Percentiles rank a stretch among this genome's conserved stretches.
Conservation (phyloP, 2,797 vertebrate genomes). For the Enteromius thamalakanensis region DNA sequence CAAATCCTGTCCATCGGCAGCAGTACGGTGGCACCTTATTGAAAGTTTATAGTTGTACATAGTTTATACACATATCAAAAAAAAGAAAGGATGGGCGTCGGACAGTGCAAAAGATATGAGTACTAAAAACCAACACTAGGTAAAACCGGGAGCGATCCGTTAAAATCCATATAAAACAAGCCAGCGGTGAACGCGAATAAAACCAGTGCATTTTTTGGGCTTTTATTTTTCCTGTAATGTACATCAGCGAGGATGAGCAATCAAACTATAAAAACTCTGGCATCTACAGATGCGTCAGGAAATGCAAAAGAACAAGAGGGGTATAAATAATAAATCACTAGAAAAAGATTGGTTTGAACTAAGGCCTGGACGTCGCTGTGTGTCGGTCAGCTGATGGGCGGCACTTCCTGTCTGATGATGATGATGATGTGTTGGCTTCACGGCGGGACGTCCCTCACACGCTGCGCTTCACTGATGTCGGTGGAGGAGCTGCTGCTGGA, state of each 20-base stretch:
- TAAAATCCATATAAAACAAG: slow-evolving; percentile 44
- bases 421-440: slow-evolving; percentile 1
- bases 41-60: slow-evolving; percentile 60
- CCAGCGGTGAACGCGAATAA: slow-evolving; percentile 7
- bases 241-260: slow-evolving; percentile 60
- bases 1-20: slow-evolving; percentile 67
- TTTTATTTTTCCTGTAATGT: slow-evolving; percentile 51
- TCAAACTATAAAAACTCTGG: slow-evolving; percentile 51
- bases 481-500: slow-evolving; percentile 9
- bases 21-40: slow-evolving; percentile 74
- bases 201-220: slow-evolving; percentile 12
- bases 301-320: slow-evolving; percentile 58
- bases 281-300: slow-evolving; percentile 43
- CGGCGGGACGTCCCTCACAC: slow-evolving; percentile 26
- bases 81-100: slow-evolving; percentile 33
- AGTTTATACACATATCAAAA: slow-evolving; percentile 65
- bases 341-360: slow-evolving; percentile 7
- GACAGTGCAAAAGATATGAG: slow-evolving; percentile 65
- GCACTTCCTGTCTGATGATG: slow-evolving; percentile 36
- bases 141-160: slow-evolving; percentile 55
- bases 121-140: slow-evolving; percentile 43
- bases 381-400: slow-evolving; percentile 54
- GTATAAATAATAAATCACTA: slow-evolving; percentile 46
- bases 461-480: slow-evolving; percentile 17
- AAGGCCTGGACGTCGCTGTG: slow-evolving; percentile 24